A percentile compares a stretch with the other conserved stretches of the same genome.
Evolutionary conservation across 2,113 vertebrate species (phyloP).

Genomic region (Tragulus kanchil): DNA sequence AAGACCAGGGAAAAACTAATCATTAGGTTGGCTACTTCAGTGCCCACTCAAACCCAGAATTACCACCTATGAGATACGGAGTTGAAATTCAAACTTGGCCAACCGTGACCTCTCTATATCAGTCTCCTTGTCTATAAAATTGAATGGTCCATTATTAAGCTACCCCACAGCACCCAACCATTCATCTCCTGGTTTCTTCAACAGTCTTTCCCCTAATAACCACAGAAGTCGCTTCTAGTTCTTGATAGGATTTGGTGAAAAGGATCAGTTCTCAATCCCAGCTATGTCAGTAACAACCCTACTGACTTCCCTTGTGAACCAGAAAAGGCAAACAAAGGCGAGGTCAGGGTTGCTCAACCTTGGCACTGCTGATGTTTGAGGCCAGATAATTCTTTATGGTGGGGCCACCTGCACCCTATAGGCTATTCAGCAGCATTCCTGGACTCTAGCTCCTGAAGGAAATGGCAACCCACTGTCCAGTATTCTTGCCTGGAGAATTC

Average conservation of each 20-base stretch:
- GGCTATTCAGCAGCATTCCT: too few species aligned
- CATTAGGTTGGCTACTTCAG: slow-evolving; percentile 9
- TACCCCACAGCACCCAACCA: background rate
- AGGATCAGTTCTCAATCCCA: background rate
- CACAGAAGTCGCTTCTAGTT: slow-evolving; percentile 5
- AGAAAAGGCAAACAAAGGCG: background rate
- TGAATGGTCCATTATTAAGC: slow-evolving; percentile 9
- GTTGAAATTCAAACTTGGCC: slow-evolving; percentile 32
- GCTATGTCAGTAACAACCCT: background rate
- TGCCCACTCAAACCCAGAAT: slow-evolving; percentile 19
- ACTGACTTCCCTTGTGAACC: background rate
- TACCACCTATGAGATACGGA: background rate
- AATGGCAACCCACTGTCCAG: too few species aligned
- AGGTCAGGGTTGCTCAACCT: background rate
- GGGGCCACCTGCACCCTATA: background rate
- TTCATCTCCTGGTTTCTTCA: background rate
- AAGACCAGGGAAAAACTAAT: slow-evolving; percentile 29
- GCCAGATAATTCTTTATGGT: background rate
- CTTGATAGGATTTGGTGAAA: background rate
- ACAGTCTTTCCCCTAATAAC: background rate
- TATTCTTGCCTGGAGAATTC: too few species aligned
- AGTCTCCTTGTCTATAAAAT: background rate
- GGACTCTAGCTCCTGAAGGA: background rate
- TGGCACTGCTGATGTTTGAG: background rate
- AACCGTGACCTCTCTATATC: background rate